Evolutionary conservation across 2,797 vertebrate species (phyloP), one percentile per base, ranked within the genome.

Genomic region (Rhyacichthys aspro): DNA sequence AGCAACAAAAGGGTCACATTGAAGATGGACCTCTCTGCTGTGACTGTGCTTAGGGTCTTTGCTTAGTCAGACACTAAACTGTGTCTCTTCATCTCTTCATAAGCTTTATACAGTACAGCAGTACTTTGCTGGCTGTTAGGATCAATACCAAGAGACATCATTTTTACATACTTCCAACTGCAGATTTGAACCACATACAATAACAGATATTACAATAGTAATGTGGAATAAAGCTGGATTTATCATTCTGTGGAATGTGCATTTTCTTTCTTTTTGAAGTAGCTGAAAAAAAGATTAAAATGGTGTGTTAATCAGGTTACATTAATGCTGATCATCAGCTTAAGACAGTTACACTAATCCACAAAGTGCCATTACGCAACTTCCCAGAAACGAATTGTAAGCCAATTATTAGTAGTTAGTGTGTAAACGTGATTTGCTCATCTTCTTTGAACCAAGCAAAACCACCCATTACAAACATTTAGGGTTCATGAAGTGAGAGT

Each of bases 301-400:
- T 19, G 16, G 49, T 64, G 64, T 59, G 45, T 28, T 72, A 67
- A 72, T 50, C 46, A 46, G 45, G 46, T 67, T 67, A 57, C 36
- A 47, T 43, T 69, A 60, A 72, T 70, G 28, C 28, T 28, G 48
- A 66, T 67, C 46, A 47, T 17, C 48, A 55, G 33, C 16, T 70
- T 55, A 64, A 52, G 28, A 52, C 37, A 14, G 12, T 38, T 23
- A 52, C 58, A 50, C 37, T 53, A 79, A 61, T 72, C 67, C 10
- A 5, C 55, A 52, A 4, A 7, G 32, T n/a, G 37, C 41, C 28
- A 45, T 41, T 33, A 32, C 44, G 54, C 23, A 67, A 63, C 39
- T 39, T 56, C 43, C 37, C 41, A 28, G 28, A 59, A 77, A 64
- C 59, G 54, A 46, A 64, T 59, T 70, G 56, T 9, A 49, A 9